Base-by-base conservation (phyloP, 1,140 invertebrate species). In the Drosophila fuyamai region DNA sequence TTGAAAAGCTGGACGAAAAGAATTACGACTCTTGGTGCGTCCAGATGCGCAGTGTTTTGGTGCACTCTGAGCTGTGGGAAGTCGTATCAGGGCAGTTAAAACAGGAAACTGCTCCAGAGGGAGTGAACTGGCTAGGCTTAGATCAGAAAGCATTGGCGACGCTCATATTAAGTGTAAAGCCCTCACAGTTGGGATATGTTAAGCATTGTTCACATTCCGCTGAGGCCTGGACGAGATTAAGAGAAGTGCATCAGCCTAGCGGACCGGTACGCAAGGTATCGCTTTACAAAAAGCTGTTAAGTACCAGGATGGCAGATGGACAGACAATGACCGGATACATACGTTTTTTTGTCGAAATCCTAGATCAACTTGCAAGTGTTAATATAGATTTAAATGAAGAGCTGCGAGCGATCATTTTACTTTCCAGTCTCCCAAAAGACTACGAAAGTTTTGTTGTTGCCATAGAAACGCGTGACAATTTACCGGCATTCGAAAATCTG, bases 361-460 rank as follows among this genome's bases (percentile, higher is more conserved):
- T 54, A 14, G 56, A 59, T 59, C 48, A 59, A 13, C 48, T 68
- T 13, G 29, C 65, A 13, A n/a, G 6, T 14, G 41, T 46, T 13
- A 18, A n/a, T 4, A 47, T 68, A 9, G 6, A 18, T 14, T 12
- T 68, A 16, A 40, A 36, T 29, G 43, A 60, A 1, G 35, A 60
- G 43, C 23, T 55, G n/a, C 36, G 40, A 53, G 48, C 13, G 2
- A 59, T 58, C 8, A 59, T 58, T 46, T 40, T 67, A 8, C 32
- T 51, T 14, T 67, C 40, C 27, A 50, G 46, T 46, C 47, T 58
- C 23, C 63, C 47, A 50, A n/a, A 41, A 36, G 13, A 36, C 1
- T 50, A 60, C 10, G 46, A 60, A 9, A 48, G 47, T 63, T 55
- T 55, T 18, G 53, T 55, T 65, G 41, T 48, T 53, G 61, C 43